Conservation (phyloP, 2,888 invertebrate genomes). For the Diarsia dahlii region DNA sequence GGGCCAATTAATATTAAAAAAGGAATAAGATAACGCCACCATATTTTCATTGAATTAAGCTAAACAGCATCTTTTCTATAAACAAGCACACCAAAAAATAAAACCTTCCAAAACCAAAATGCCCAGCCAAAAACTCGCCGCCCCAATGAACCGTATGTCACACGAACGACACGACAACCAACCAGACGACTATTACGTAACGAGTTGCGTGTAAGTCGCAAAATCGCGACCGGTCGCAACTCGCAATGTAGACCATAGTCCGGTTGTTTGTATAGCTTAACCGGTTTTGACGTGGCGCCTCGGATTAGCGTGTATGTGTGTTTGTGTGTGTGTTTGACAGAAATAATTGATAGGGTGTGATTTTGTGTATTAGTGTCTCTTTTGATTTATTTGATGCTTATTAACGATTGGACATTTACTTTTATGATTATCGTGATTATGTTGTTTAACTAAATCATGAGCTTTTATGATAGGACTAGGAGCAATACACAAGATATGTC, state of each 20-base stretch:
- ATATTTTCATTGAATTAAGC: background rate
- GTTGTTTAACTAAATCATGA: background rate
- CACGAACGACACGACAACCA: slow-evolving; percentile 67
- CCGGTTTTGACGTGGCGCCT: slow-evolving; percentile 46
- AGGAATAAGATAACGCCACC: no score
- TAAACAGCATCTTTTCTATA: background rate
- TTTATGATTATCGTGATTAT: background rate
- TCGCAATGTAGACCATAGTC: slow-evolving; percentile 72
- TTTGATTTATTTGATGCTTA: slow-evolving; percentile 21
- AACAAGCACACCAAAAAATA: background rate
- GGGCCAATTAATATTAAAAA: no score
- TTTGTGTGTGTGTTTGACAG: slow-evolving; percentile 6
- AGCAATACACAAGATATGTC: no score
- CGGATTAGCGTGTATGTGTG: slow-evolving; percentile 15
- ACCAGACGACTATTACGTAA: slow-evolving; percentile 75
- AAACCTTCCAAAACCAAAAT: background rate
- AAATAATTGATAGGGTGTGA: slow-evolving; percentile 20
- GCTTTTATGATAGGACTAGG: no score
- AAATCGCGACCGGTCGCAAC: slow-evolving; percentile 77
- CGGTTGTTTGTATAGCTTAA: slow-evolving; percentile 53
- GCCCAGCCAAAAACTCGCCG: background rate
- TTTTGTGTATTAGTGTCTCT: slow-evolving; percentile 28
- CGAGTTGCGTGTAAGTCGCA: slow-evolving; percentile 72
- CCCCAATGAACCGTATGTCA: slow-evolving; percentile 60
- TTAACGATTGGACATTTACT: background rate